Percentiles rank a stretch among this genome's conserved stretches.
Conservation (phyloP, 2,797 vertebrate genomes). For the Ambastaia sidthimunki region DNA sequence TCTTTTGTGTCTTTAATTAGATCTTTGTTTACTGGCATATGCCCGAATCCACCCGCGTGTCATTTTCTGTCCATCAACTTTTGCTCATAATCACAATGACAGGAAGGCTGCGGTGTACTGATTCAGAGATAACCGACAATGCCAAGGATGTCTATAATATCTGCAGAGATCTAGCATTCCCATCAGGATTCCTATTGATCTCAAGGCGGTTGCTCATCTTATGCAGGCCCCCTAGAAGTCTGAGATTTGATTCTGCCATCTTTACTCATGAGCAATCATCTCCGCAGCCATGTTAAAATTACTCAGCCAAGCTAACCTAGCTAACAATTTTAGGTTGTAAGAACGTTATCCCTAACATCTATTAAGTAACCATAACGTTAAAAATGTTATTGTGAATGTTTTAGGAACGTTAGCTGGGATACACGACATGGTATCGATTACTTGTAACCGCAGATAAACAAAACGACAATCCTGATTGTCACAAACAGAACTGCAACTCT, state of each 20-base stretch:
- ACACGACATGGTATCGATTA: too few relatives aligned
- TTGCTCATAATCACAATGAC: slow-evolving; percentile 51
- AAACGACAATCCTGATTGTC: too few relatives aligned
- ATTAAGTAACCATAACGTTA: too few relatives aligned
- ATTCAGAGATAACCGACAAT: slow-evolving; percentile 47
- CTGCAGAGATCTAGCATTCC: background rate
- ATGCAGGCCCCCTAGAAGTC: background rate
- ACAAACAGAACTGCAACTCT: too few relatives aligned
- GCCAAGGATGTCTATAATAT: background rate
- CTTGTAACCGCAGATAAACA: too few relatives aligned
- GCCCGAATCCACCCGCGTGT: slow-evolving; percentile 10
- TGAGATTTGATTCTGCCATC: background rate
- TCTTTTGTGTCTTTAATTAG: slow-evolving; percentile 47
- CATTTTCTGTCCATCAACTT: slow-evolving; percentile 40
- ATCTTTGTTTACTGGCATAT: slow-evolving; percentile 25
- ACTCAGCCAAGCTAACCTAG: too few relatives aligned
- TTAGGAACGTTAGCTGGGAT: too few relatives aligned
- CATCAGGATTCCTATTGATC: background rate
- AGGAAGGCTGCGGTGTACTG: slow-evolving; percentile 44
- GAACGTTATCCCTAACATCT: too few relatives aligned
- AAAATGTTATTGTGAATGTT: too few relatives aligned
- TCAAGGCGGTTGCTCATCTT: background rate
- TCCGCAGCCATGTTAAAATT: too few relatives aligned
- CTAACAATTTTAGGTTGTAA: too few relatives aligned
- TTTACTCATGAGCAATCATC: background rate